These are phyloP conservation scores for Pygmarrhopalites habei DNA, from an alignment of 1,140 invertebrate species.

Conservation along the genomic window DNA sequence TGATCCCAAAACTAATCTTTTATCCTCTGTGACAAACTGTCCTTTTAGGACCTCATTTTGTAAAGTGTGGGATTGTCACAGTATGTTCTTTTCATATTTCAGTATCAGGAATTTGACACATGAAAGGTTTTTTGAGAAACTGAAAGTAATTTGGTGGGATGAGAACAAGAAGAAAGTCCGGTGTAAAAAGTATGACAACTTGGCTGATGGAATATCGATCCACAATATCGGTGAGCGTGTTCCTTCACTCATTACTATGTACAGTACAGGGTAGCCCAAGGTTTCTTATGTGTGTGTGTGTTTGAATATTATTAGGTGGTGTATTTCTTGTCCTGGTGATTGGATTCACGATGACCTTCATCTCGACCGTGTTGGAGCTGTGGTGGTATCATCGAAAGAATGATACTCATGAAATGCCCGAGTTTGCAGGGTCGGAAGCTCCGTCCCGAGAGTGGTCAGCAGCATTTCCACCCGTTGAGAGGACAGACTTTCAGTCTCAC, in stretches of 20 bases:
- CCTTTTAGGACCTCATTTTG: too few species aligned
- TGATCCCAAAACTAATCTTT: too few species aligned
- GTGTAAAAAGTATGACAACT: slow-evolving; percentile 81
- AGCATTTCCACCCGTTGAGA: slow-evolving; percentile 15
- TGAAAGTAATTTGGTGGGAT: slow-evolving; percentile 95
- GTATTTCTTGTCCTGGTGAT: slow-evolving; percentile 95
- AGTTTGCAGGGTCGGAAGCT: slow-evolving; percentile 23
- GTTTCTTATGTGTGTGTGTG: too few species aligned
- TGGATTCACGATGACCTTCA: slow-evolving; percentile 80
- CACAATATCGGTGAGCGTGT: slow-evolving; percentile 74
- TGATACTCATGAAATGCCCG: slow-evolving; percentile 27
- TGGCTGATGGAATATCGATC: slow-evolving; percentile 92
- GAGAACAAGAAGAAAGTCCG: slow-evolving; percentile 64
- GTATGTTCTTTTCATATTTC: too few species aligned
- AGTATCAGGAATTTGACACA: slow-evolving; percentile 88
- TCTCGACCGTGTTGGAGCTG: slow-evolving; percentile 85
- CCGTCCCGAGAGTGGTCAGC: slow-evolving; percentile 27
- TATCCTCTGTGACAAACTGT: too few species aligned
- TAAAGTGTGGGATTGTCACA: too few species aligned
- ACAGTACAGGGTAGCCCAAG: too few species aligned
- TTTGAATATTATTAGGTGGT: slow-evolving; percentile 57
- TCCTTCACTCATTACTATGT: too few species aligned
- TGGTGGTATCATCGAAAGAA: slow-evolving; percentile 66
- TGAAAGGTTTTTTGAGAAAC: slow-evolving; percentile 77
- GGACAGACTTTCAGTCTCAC: slow-evolving; percentile 31